Conservation (phyloP, 2,113 vertebrate genomes). For the Sterna hirundo region DNA sequence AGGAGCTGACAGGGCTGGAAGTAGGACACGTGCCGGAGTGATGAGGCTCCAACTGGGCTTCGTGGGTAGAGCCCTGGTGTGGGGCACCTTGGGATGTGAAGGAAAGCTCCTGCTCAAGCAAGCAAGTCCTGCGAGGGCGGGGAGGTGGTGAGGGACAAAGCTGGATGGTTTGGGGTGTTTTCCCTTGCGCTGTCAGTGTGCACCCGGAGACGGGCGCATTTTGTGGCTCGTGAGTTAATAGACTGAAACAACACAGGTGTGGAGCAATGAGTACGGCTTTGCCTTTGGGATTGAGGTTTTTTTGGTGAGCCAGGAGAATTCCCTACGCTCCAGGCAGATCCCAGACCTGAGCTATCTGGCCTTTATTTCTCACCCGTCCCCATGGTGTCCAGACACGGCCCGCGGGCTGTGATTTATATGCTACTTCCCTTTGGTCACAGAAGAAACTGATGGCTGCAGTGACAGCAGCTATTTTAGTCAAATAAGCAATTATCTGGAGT, state of each 20-base stretch:
- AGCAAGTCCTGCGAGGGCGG: neutral
- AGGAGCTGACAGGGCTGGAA: neutral
- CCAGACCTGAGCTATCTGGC: neutral
- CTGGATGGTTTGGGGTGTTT: neutral
- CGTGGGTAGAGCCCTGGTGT: neutral
- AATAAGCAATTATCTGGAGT: slow-evolving; percentile 16
- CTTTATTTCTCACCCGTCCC: neutral
- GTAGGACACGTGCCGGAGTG: neutral
- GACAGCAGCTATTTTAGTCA: slow-evolving; percentile 40
- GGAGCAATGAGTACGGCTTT: neutral
- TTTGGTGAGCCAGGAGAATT: neutral
- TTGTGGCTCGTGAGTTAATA: neutral
- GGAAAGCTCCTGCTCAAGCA: neutral
- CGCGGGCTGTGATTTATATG: neutral
- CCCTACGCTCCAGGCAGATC: neutral
- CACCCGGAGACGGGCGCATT: fast-evolving
- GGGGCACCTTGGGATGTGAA: neutral
- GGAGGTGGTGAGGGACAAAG: neutral
- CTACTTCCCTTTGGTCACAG: neutral
- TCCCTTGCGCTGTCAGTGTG: neutral
- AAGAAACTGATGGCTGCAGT: neutral
- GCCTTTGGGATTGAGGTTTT: neutral
- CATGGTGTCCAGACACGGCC: fast-evolving
- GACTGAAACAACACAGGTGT: neutral
- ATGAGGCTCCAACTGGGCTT: neutral